Percentiles rank a stretch among this genome's conserved stretches.
Conservation (phyloP, 2,888 invertebrate species). For the Xylocampa areola region DNA sequence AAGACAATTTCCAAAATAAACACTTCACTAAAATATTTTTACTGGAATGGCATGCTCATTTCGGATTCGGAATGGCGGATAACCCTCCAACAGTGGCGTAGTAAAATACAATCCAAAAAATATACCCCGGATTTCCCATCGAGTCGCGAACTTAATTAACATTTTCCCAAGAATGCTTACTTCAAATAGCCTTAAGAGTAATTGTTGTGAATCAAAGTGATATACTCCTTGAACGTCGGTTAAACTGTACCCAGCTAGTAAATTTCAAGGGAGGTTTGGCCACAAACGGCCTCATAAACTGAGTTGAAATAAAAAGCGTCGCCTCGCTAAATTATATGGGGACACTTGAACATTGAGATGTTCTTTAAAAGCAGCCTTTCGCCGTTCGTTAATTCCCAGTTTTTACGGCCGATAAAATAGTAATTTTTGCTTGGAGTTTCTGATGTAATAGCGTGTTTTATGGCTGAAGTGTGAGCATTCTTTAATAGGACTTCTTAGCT, state of each 20-base stretch:
- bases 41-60: slow-evolving; percentile 30
- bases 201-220: slow-evolving; percentile 75
- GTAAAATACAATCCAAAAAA: slow-evolving; percentile 39
- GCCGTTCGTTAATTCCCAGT: slow-evolving; percentile 60
- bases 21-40: slow-evolving; percentile 11
- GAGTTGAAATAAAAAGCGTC: slow-evolving; percentile 74
- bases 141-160: slow-evolving; percentile 74
- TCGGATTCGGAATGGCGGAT: slow-evolving; percentile 24
- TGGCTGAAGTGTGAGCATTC: slow-evolving; percentile 34
- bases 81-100: neutral
- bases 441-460: slow-evolving; percentile 51
- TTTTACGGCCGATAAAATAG: slow-evolving; percentile 59
- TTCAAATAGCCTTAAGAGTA: slow-evolving; percentile 66
- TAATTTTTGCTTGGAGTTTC: slow-evolving; percentile 53
- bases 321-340: slow-evolving; percentile 72
- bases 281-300: slow-evolving; percentile 77
- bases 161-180: slow-evolving; percentile 65
- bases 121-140: slow-evolving; percentile 14
- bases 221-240: slow-evolving; percentile 57
- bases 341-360: slow-evolving; percentile 66
- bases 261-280: slow-evolving; percentile 71
- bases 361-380: slow-evolving; percentile 53
- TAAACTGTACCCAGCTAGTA: slow-evolving; percentile 64
- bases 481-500: slow-evolving; percentile 26
- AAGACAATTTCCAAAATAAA: neutral